Conservation (phyloP, 2,888 invertebrate species). For the Unio delphinus region DNA sequence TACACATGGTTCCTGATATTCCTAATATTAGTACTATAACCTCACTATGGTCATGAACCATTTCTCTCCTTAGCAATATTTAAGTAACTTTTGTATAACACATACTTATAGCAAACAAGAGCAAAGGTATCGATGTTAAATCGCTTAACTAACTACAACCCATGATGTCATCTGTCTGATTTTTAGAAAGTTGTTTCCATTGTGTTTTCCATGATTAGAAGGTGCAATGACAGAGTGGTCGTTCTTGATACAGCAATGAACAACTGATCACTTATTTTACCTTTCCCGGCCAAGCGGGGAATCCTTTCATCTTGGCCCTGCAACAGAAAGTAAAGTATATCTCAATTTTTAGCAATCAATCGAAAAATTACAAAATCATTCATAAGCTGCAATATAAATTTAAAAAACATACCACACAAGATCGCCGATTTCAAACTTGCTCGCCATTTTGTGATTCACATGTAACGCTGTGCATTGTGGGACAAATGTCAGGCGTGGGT, state of each 20-base stretch:
- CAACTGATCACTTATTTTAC: conserved; percentile 77
- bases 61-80: too few species aligned
- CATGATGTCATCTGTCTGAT: too few species aligned
- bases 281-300: conserved; percentile 97
- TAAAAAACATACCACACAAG: conserved; percentile 78
- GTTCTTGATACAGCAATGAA: background rate
- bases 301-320: conserved; percentile 99
- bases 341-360: background rate
- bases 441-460: conserved; percentile 73
- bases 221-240: background rate
- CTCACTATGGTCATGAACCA: too few species aligned
- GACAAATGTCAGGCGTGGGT: conserved; percentile 38
- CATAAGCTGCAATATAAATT: background rate
- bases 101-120: too few species aligned
- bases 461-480: conserved; percentile 35
- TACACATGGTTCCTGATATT: too few species aligned
- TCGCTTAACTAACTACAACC: too few species aligned
- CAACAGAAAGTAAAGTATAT: conserved; percentile 68
- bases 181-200: too few species aligned
- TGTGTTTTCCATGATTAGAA: too few species aligned
- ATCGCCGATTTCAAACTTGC: conserved; percentile 79
- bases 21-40: too few species aligned
- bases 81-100: too few species aligned
- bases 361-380: background rate
- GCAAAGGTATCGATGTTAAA: too few species aligned